These are phyloP conservation scores for Takifugu ocellatus DNA, from an alignment of 2,797 vertebrate species.

Conservation along the genomic window DNA sequence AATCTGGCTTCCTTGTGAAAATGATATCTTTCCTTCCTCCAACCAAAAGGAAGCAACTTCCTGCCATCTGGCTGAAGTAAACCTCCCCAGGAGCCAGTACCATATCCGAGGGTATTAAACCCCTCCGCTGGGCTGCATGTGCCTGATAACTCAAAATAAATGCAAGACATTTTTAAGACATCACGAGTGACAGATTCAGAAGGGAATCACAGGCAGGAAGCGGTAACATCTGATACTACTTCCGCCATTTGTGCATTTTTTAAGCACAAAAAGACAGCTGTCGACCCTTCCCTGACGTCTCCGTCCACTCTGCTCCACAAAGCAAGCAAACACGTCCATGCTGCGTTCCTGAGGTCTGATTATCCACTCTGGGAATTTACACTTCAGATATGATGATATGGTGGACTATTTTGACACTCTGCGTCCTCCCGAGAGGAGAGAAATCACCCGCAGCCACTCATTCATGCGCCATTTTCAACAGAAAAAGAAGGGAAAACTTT, in stretches of 20 bases:
- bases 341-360: slow-evolving; percentile 48
- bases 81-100: slow-evolving; percentile 31
- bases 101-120: slow-evolving; percentile 29
- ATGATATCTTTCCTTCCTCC: slow-evolving; percentile 48
- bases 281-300: slow-evolving; percentile 36
- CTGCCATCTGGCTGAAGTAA: slow-evolving; percentile 28
- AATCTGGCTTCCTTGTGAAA: slow-evolving; percentile 35
- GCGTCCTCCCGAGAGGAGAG: no score
- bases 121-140: slow-evolving; percentile 17
- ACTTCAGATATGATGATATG: slow-evolving; percentile 7
- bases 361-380: slow-evolving; percentile 34
- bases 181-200: slow-evolving; percentile 56
- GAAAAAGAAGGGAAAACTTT: slow-evolving; percentile 13
- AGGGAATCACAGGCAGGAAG: slow-evolving; percentile 56
- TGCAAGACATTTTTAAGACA: slow-evolving; percentile 49
- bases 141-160: slow-evolving; percentile 47
- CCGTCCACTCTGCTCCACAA: slow-evolving; percentile 46
- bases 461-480: slow-evolving; percentile 24
- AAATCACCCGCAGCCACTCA: not conserved
- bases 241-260: slow-evolving; percentile 6
- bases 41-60: slow-evolving; percentile 20
- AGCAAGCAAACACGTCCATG: slow-evolving; percentile 60
- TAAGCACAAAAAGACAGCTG: slow-evolving; percentile 6
- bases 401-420: no score
- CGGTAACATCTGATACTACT: slow-evolving; percentile 43